Conservation (phyloP, 2,888 invertebrate genomes). For the Boloria selene region DNA sequence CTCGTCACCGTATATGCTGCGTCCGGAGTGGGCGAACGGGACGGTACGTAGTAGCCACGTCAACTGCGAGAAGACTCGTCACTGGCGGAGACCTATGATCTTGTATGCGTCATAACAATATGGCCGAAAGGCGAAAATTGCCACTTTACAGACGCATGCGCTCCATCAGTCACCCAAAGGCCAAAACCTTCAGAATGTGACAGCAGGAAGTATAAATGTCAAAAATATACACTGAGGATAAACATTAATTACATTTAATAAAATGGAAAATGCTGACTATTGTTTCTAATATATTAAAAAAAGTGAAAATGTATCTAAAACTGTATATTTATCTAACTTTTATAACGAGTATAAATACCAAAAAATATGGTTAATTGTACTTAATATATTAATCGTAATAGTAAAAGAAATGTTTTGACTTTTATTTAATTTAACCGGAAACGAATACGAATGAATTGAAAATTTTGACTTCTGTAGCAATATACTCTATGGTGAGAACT, state of each 20-base stretch:
- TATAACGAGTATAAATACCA: too few relatives aligned
- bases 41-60: slow-evolving; percentile 96
- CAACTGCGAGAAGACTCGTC: slow-evolving; percentile 93
- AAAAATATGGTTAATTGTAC: too few relatives aligned
- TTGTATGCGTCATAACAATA: slow-evolving; percentile 89
- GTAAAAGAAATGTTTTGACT: too few relatives aligned
- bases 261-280: too few relatives aligned
- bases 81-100: slow-evolving; percentile 89
- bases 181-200: slow-evolving; percentile 37
- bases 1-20: slow-evolving; percentile 97
- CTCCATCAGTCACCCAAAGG: slow-evolving; percentile 44
- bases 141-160: slow-evolving; percentile 69
- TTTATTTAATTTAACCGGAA: too few relatives aligned
- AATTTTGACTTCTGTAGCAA: background rate
- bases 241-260: background rate
- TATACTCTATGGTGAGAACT: too few relatives aligned
- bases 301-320: too few relatives aligned
- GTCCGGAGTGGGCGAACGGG: slow-evolving; percentile 96
- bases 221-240: slow-evolving; percentile 26
- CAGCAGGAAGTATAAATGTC: slow-evolving; percentile 44
- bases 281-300: too few relatives aligned
- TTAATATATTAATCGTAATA: too few relatives aligned
- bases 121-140: slow-evolving; percentile 85
- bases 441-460: background rate
- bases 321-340: too few relatives aligned